A percentile compares a stretch with the other conserved stretches of the same genome.
Conservation (phyloP, 2,113 vertebrate genomes). For the Erythrocebus patas region DNA sequence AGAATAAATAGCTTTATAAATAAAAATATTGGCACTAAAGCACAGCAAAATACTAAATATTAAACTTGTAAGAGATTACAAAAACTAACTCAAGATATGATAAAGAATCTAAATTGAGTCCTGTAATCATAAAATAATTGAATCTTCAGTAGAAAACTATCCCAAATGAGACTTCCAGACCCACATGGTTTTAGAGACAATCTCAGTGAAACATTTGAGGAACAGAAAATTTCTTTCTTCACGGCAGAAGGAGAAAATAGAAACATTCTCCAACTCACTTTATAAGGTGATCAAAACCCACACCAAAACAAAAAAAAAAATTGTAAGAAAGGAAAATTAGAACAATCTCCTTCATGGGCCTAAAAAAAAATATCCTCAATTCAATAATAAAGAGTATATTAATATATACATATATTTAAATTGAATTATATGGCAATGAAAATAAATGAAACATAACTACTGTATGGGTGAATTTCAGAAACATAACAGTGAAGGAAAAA, state of each 20-base stretch:
- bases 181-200: background rate
- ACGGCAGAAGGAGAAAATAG: background rate
- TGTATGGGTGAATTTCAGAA: background rate
- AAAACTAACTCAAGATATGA: background rate
- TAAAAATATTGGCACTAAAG: background rate
- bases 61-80: background rate
- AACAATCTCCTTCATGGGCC: background rate
- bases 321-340: background rate
- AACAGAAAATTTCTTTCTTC: background rate
- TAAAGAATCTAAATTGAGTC: background rate
- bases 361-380: background rate
- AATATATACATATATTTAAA: background rate
- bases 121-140: background rate
- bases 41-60: background rate
- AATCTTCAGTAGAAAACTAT: background rate
- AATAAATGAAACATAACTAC: background rate
- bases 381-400: background rate
- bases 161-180: background rate
- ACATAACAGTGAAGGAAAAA: background rate
- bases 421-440: background rate
- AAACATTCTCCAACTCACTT: background rate
- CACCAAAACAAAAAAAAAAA: background rate
- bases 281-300: background rate
- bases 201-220: background rate
- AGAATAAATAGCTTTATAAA: background rate